Evolutionary conservation across 2,888 invertebrate species (phyloP).

Genomic region (Agrochola circellaris): DNA sequence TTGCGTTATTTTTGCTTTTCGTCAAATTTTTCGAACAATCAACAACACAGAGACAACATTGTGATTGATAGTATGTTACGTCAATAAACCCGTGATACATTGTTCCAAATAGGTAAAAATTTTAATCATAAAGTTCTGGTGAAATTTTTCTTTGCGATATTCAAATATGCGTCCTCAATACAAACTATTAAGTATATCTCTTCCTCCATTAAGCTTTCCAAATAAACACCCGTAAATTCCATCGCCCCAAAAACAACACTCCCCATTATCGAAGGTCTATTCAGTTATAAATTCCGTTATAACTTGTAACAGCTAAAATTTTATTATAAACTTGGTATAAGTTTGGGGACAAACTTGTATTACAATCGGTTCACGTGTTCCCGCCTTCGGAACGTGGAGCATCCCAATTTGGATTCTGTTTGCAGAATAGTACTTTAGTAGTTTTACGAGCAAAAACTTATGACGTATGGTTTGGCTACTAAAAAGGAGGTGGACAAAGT

Average conservation of each 20-base stretch:
- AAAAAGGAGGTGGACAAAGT: background rate
- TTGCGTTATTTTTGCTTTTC: too few species aligned
- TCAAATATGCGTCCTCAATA: background rate
- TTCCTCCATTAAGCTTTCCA: background rate
- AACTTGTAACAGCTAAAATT: conserved; percentile 57
- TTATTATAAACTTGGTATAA: conserved; percentile 55
- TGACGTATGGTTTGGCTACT: conserved; percentile 16
- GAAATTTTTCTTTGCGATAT: background rate
- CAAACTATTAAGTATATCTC: too few species aligned
- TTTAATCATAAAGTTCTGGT: background rate
- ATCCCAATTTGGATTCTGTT: conserved; percentile 44
- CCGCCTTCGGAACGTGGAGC: conserved; percentile 11
- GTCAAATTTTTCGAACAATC: too few species aligned
- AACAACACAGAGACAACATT: too few species aligned
- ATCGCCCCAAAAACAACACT: conserved; percentile 1
- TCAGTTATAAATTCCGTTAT: conserved; percentile 54
- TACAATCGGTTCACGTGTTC: conserved; percentile 36
- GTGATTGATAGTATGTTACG: too few species aligned
- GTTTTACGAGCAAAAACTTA: conserved; percentile 43
- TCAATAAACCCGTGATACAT: too few species aligned
- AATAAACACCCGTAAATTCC: background rate
- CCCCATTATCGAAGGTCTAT: conserved; percentile 29
- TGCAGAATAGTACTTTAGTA: conserved; percentile 22
- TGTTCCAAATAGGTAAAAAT: too few species aligned
- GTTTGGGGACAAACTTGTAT: conserved; percentile 45